Percentiles rank a stretch among this genome's conserved stretches.
Evolutionary conservation across 2,797 vertebrate genomes (phyloP).

Genomic region (Mycteria americana): DNA sequence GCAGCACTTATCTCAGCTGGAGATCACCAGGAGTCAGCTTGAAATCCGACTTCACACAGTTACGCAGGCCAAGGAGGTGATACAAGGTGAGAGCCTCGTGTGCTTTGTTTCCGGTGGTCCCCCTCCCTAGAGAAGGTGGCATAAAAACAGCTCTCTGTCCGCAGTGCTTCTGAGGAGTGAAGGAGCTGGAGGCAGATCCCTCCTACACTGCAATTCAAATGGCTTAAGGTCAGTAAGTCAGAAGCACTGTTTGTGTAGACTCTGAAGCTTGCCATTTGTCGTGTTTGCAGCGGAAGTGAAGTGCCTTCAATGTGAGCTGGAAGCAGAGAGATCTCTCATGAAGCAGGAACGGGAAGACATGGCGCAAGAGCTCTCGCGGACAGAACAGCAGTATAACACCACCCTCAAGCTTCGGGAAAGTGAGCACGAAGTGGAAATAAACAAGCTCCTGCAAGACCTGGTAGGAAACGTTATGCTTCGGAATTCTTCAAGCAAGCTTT

Average conservation of each 20-base stretch:
- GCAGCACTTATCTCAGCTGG: constrained; percentile 73
- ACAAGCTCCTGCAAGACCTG: constrained; percentile 63
- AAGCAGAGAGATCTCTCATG: constrained; percentile 57
- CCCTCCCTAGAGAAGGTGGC: not conserved
- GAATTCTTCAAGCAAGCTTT: not conserved
- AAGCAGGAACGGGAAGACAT: constrained; percentile 64
- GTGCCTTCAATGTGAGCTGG: constrained; percentile 80
- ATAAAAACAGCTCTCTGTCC: not conserved
- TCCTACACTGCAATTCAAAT: not conserved
- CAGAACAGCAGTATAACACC: constrained; percentile 36
- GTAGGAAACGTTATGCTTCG: not conserved
- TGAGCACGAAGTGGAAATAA: constrained; percentile 65
- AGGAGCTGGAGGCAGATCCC: not conserved
- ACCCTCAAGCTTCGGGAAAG: constrained; percentile 22
- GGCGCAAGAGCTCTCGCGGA: constrained; percentile 52
- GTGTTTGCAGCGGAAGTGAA: constrained; percentile 78
- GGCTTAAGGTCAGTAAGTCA: not conserved
- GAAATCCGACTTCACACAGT: constrained; percentile 76
- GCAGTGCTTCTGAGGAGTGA: not conserved
- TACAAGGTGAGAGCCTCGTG: constrained; percentile 76
- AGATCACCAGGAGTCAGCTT: constrained; percentile 78
- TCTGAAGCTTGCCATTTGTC: not conserved
- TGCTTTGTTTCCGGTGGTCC: not conserved
- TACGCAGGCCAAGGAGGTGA: constrained; percentile 77
- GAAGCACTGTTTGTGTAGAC: not conserved